Base-by-base conservation (phyloP, 2,888 invertebrate genomes). In the Platynereis dumerilii region DNA sequence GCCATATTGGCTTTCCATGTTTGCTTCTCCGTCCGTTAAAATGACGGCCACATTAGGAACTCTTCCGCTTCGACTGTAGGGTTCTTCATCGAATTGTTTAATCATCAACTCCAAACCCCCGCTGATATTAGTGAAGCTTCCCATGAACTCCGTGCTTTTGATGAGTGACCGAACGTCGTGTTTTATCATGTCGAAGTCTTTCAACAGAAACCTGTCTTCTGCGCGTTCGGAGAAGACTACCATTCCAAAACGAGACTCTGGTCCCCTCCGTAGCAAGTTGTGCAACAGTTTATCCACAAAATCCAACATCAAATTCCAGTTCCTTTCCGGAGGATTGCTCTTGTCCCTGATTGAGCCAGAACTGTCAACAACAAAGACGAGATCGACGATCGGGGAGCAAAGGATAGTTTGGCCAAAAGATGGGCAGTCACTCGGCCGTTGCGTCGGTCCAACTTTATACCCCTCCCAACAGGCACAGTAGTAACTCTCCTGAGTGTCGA, bases 401-500 rank as follows among this genome's bases (percentile, higher is more conserved):
- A 34, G 12, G 5, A 34, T 34, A 12, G 12, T 34, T 34, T 5
- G 34, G 5, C 7, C 34, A 34, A 7, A 7, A 5, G 34, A 7
- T 34, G 7, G 5, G 34, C 34, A 34, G 34, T 12, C 12, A 12
- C 34, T 34, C 12, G 34, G 12, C 34, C 34, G 5, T 34, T 7
- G 12, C 7, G 34, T 34, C 5, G 34, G 34, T 34, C 34, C 20
- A 5, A 48, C 22, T 48, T n/a, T 48, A 27, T 66, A 69, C 1
- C 70, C 70, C 1, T 28, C 27, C n/a, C 34, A 2, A 57, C 71
- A 71, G 12, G 28, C 26, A 39, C 71, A 71, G 27, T 48, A 61
- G 34, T 58, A 70, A 22, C 65, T 65, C 29, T 72, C 70, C 26
- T 58, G 54, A 54, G 65, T 60, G 56, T 71, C 71, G 17, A 59